Evolutionary conservation across 2,888 invertebrate species (phyloP).

Genomic region (Eupithecia insigniata): DNA sequence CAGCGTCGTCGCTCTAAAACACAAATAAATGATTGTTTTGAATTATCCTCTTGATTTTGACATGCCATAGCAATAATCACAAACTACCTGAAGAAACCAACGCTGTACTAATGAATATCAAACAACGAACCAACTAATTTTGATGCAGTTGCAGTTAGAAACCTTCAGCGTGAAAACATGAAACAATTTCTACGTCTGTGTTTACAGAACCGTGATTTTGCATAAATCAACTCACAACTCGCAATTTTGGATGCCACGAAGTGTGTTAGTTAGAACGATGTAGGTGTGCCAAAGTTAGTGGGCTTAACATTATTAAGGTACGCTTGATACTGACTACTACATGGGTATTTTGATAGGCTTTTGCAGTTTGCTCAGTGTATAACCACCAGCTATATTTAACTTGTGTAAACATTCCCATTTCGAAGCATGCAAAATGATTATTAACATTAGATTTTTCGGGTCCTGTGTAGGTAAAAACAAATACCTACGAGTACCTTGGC

Average conservation of each 20-base stretch:
- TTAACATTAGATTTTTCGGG: too few species aligned
- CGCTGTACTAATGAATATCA: conserved; percentile 46
- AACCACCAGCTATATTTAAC: not conserved
- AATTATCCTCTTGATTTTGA: too few species aligned
- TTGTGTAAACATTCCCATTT: not conserved
- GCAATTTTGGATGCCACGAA: not conserved
- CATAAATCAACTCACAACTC: conserved; percentile 45
- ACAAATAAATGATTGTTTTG: too few species aligned
- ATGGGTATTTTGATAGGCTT: not conserved
- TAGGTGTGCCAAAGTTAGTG: conserved; percentile 3
- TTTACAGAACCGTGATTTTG: conserved; percentile 43
- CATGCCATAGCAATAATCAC: not conserved
- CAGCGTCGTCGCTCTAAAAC: too few species aligned
- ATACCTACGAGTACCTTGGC: too few species aligned
- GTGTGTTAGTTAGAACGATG: not conserved
- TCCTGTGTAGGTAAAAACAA: not conserved
- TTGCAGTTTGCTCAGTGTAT: not conserved
- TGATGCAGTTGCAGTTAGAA: conserved; percentile 36
- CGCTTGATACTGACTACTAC: not conserved
- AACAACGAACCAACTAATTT: conserved; percentile 45
- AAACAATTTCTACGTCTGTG: conserved; percentile 43
- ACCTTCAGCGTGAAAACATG: conserved; percentile 39
- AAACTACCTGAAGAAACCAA: not conserved
- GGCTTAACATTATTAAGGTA: not conserved
- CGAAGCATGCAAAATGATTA: not conserved